phyloP scores from a whole-genome alignment of 2,113 vertebrate genomes.

The Centrocercus urophasianus region DNA sequence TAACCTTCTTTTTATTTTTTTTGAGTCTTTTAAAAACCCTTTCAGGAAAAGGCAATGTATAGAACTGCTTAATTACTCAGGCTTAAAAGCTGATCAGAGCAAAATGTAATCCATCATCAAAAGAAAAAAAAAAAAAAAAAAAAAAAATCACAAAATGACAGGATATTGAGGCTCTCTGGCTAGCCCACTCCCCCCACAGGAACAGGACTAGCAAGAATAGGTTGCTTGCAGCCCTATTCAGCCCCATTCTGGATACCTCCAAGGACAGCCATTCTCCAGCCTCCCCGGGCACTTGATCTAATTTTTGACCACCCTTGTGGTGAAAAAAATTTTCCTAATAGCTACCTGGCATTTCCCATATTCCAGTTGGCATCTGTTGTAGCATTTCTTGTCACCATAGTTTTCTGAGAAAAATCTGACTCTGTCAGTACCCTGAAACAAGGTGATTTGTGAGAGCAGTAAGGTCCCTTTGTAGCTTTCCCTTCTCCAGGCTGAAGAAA shows the following conservation, averaged over 20 bases:
- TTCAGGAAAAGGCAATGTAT: not conserved
- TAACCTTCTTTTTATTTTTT: not conserved
- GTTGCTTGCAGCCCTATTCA: not conserved
- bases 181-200: not conserved
- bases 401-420: not conserved
- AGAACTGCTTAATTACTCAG: not conserved
- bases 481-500: not conserved
- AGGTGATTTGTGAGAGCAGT: not conserved
- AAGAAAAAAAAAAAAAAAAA: constrained; percentile 19
- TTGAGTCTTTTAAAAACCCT: not conserved
- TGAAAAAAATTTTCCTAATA: no score
- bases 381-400: not conserved
- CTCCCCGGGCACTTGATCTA: no score
- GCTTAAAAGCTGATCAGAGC: not conserved
- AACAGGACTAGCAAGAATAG: not conserved
- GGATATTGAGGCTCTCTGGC: not conserved
- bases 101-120: not conserved
- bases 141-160: not conserved
- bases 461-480: not conserved
- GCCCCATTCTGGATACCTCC: not conserved
- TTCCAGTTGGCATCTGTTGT: not conserved
- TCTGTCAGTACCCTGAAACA: not conserved
- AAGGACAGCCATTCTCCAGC: no score
- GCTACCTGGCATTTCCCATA: no score
- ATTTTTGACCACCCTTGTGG: no score